Conservation (phyloP, 1,140 invertebrate species). For the Bombus confusus region DNA sequence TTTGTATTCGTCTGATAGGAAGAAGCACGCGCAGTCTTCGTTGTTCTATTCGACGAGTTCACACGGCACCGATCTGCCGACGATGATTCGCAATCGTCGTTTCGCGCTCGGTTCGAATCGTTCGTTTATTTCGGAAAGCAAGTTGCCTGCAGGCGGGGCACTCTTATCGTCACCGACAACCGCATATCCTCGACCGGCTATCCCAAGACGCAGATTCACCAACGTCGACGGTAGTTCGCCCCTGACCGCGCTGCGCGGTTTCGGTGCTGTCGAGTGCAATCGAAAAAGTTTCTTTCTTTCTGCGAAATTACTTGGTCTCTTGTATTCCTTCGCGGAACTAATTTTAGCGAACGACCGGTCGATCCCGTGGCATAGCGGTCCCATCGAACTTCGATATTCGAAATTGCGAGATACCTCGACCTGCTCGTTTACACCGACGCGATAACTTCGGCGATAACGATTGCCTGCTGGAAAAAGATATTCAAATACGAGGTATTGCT, state of each 20-base stretch:
- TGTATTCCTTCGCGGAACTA: background rate
- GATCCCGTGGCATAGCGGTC: no score
- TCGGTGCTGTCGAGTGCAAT: background rate
- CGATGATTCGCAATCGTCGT: slow-evolving; percentile 16
- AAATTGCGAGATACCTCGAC: accelerated
- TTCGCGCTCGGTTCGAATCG: slow-evolving; percentile 28
- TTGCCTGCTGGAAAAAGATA: no score
- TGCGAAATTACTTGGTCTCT: no score
- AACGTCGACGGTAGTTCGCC: slow-evolving; percentile 20
- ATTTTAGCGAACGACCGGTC: no score
- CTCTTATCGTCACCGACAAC: slow-evolving; percentile 56
- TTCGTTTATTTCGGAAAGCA: slow-evolving; percentile 41
- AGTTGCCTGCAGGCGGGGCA: slow-evolving; percentile 44
- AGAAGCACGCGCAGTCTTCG: background rate
- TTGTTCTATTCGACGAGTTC: background rate
- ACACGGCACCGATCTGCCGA: background rate
- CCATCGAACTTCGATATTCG: no score
- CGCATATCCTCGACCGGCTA: slow-evolving; percentile 53
- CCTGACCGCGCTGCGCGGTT: background rate
- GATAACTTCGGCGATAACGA: no score
- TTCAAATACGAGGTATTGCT: no score
- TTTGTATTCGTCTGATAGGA: no score
- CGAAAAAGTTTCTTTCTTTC: no score
- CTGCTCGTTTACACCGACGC: no score
- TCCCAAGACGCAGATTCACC: slow-evolving; percentile 38